phyloP scores from a whole-genome alignment of 2,797 vertebrate species.

The Remorina albescens region DNA sequence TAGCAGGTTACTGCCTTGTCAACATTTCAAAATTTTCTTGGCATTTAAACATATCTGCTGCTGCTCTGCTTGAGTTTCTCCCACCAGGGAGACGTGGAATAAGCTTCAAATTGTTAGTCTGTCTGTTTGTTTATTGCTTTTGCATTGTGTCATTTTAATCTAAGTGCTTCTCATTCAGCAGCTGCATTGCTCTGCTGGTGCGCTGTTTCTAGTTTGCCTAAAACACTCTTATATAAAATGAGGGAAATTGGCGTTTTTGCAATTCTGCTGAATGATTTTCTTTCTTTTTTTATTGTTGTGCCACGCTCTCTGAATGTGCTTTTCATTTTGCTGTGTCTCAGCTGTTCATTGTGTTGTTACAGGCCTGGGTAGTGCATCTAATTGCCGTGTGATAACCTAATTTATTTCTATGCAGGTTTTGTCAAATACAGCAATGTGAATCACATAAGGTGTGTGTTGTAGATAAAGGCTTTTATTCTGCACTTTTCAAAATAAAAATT shows the following conservation, averaged over 20 bases:
- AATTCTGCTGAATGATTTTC: slow-evolving; percentile 41
- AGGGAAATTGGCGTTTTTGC: slow-evolving; percentile 31
- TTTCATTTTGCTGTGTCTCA: slow-evolving; percentile 48
- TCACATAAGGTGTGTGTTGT: slow-evolving; percentile 15
- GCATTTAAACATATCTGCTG: slow-evolving; percentile 41
- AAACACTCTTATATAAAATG: slow-evolving; percentile 34
- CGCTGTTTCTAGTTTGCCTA: slow-evolving; percentile 19
- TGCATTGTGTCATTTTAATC: slow-evolving; percentile 27
- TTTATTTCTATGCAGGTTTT: slow-evolving; percentile 47
- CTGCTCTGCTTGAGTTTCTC: slow-evolving; percentile 35
- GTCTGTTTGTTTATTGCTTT: slow-evolving; percentile 30
- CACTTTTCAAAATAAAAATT: background rate
- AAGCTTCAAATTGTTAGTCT: slow-evolving; percentile 37
- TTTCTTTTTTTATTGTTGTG: too few relatives aligned
- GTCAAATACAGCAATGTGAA: slow-evolving; percentile 15
- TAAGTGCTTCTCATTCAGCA: slow-evolving; percentile 28
- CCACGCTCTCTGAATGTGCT: slow-evolving; percentile 17
- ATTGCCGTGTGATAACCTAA: slow-evolving; percentile 26
- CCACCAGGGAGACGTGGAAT: slow-evolving; percentile 12
- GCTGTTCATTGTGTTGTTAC: slow-evolving; percentile 52
- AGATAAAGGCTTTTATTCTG: slow-evolving; percentile 2
- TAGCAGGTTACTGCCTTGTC: slow-evolving; percentile 54
- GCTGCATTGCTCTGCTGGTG: slow-evolving; percentile 3
- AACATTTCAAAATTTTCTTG: slow-evolving; percentile 58
- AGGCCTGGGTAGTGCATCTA: slow-evolving; percentile 27